Conservation (phyloP, 2,888 invertebrate genomes). For the Drosophila yooni region DNA sequence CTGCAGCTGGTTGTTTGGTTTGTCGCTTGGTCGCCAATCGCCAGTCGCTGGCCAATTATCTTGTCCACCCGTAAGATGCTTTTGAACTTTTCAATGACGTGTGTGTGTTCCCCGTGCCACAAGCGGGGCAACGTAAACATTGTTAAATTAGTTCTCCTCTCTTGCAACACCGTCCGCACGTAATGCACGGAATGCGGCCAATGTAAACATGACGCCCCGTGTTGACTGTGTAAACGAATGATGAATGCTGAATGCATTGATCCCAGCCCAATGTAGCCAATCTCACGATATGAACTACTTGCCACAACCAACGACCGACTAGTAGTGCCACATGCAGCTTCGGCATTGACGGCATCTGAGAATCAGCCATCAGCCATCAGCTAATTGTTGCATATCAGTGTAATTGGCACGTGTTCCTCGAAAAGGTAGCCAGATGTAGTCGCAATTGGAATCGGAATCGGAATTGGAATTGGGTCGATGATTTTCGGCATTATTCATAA, state of each 20-base stretch:
- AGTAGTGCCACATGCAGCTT: neutral
- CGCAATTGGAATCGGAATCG: constrained; percentile 23
- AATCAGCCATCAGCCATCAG: constrained; percentile 12
- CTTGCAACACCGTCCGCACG: constrained; percentile 9
- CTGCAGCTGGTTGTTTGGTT: constrained; percentile 6
- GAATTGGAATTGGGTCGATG: neutral
- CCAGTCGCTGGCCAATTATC: neutral
- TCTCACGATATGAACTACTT: constrained; percentile 9
- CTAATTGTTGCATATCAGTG: constrained; percentile 44
- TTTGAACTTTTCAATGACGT: constrained; percentile 39
- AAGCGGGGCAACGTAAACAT: constrained; percentile 46
- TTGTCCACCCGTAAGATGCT: constrained; percentile 17
- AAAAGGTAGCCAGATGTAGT: constrained; percentile 40
- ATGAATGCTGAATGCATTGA: constrained; percentile 36
- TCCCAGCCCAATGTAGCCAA: constrained; percentile 11
- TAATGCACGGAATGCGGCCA: constrained; percentile 37
- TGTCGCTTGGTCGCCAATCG: neutral
- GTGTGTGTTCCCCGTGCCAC: neutral
- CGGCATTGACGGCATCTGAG: constrained; percentile 3
- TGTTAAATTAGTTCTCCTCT: constrained; percentile 25
- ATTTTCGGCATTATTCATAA: constrained; percentile 3
- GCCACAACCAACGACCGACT: neutral
- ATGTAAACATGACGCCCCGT: constrained; percentile 47
- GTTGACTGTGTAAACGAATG: constrained; percentile 49
- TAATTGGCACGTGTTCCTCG: constrained; percentile 52